These are phyloP conservation scores for Rhinopomastus cyanomelas DNA, from an alignment of 2,113 vertebrate species.

Conservation along the genomic window DNA sequence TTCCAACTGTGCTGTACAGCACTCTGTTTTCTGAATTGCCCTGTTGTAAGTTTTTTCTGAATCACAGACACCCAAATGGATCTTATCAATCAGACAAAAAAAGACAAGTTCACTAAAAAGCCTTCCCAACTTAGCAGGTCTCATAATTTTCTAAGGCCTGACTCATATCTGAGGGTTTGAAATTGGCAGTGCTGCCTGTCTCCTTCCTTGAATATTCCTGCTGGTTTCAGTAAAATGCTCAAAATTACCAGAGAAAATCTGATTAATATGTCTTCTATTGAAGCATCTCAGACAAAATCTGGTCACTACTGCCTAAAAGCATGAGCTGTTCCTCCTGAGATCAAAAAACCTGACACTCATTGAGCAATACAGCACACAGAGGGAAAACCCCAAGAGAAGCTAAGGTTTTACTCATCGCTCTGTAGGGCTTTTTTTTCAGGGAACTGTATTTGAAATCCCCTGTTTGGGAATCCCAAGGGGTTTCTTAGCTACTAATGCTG, in stretches of 20 bases:
- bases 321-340: not conserved
- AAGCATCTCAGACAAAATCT: not conserved
- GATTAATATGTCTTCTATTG: not conserved
- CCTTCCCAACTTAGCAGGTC: not conserved
- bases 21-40: not conserved
- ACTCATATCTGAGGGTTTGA: not conserved
- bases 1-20: not conserved
- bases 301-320: not conserved
- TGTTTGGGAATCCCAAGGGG: not conserved
- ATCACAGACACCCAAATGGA: not conserved
- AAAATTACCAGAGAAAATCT: not conserved
- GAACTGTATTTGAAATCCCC: constrained; percentile 19
- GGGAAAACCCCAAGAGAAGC: not conserved
- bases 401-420: not conserved
- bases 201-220: not conserved
- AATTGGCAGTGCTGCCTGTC: not conserved
- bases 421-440: not conserved
- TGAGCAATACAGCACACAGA: not conserved
- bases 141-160: not conserved
- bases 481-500: constrained; percentile 2
- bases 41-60: not conserved
- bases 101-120: not conserved
- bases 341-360: not conserved
- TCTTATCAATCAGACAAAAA: not conserved
- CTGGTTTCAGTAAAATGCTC: not conserved